Evolutionary conservation across 2,888 invertebrate species (phyloP).

Genomic region (Zaprionus bogoriensis): DNA sequence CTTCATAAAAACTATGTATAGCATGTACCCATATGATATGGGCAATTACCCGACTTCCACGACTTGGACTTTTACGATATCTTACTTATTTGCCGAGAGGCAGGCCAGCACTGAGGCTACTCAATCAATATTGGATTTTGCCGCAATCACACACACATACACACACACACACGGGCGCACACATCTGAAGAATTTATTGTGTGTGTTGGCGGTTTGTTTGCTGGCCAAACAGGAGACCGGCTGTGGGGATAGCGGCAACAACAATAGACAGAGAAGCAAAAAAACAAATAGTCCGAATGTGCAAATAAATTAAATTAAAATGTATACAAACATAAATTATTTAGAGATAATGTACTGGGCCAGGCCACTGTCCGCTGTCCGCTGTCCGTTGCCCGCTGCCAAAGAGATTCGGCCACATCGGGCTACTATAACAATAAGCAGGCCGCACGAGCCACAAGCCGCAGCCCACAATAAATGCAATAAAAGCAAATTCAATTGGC

Average conservation of each 20-base stretch:
- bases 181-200: slow-evolving; percentile 55
- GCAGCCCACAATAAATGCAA: slow-evolving; percentile 67
- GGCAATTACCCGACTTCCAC: slow-evolving; percentile 43
- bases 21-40: slow-evolving; percentile 39
- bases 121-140: slow-evolving; percentile 70
- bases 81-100: slow-evolving; percentile 53
- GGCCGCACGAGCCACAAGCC: slow-evolving; percentile 39
- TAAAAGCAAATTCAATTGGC: slow-evolving; percentile 75
- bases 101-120: slow-evolving; percentile 60
- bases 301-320: slow-evolving; percentile 76
- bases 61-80: slow-evolving; percentile 47
- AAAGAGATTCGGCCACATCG: slow-evolving; percentile 1
- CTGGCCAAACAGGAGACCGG: slow-evolving; percentile 43
- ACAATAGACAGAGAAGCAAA: slow-evolving; percentile 12
- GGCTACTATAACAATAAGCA: slow-evolving; percentile 65
- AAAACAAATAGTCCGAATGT: slow-evolving; percentile 63
- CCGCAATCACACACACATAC: slow-evolving; percentile 32
- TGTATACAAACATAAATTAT: slow-evolving; percentile 77
- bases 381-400: too few species aligned
- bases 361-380: too few species aligned
- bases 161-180: not conserved
- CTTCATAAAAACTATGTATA: slow-evolving; percentile 60
- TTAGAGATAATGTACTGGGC: slow-evolving; percentile 74
- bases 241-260: slow-evolving; percentile 11
- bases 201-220: slow-evolving; percentile 45